Evolutionary conservation across 2,888 invertebrate genomes (phyloP).

Genomic region (Baronia brevicornis): DNA sequence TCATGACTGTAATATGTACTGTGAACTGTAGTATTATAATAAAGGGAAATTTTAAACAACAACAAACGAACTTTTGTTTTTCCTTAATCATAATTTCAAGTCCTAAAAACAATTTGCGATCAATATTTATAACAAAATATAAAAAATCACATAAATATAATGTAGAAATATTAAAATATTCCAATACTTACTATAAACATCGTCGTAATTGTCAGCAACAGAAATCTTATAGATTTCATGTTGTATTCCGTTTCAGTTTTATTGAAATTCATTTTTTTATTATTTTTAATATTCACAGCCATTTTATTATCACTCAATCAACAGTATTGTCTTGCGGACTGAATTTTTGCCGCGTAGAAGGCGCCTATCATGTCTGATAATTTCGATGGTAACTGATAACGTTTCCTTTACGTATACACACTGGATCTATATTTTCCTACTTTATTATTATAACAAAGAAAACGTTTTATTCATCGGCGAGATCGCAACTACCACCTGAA

Average conservation of each 20-base stretch:
- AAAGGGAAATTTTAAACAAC: no score
- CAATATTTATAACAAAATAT: no score
- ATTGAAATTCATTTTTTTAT: slow-evolving; percentile 44
- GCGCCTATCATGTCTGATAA: slow-evolving; percentile 13
- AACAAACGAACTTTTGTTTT: no score
- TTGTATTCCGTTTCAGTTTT: slow-evolving; percentile 62
- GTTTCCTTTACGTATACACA: slow-evolving; percentile 21
- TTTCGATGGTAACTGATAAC: slow-evolving; percentile 37
- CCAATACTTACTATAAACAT: slow-evolving; percentile 62
- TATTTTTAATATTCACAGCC: slow-evolving; percentile 25
- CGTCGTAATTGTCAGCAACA: slow-evolving; percentile 57
- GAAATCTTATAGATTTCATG: slow-evolving; percentile 65
- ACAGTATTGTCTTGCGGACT: slow-evolving; percentile 11
- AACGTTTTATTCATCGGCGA: slow-evolving; percentile 7
- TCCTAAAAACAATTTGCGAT: no score
- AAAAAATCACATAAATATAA: no score
- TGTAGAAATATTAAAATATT: background rate
- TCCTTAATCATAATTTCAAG: no score
- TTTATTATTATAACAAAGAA: slow-evolving; percentile 1
- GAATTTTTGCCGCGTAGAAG: slow-evolving; percentile 8
- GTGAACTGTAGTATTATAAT: no score
- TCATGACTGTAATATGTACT: no score
- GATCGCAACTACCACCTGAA: slow-evolving; percentile 8
- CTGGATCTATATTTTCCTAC: slow-evolving; percentile 15
- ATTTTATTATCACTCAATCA: slow-evolving; percentile 22